Base-by-base conservation (phyloP, 2,888 invertebrate genomes). In the Ochlodes sylvanus region DNA sequence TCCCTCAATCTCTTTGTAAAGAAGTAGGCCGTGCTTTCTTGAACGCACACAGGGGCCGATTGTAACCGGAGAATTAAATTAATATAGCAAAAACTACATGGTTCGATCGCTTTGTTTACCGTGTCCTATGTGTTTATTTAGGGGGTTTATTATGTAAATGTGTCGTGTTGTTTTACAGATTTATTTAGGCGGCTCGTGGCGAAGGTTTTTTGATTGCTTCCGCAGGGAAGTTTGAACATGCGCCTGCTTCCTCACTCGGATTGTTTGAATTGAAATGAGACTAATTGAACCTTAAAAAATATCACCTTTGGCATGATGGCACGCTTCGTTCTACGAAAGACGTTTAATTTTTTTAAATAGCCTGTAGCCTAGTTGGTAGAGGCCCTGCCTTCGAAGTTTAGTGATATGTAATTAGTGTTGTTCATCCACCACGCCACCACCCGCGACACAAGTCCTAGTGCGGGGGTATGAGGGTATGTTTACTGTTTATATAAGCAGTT, bases 81-180 rank as follows among this genome's bases (percentile, higher is more conserved):
- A 92, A 91, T 91, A 90, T 84, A 83, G 83, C 82, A 89, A 81
- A 87, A 90, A 88, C 82, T 81, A 82, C 82, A 86, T 85, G 89
- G 87, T 90, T 88, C 84, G 84, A 78, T 81, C 77, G 80, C 79
- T 82, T 80, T 89, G 90, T 90, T 89, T 89, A 86, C 84, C 72
- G 69, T 81, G 85, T 80, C 83, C 79, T 84, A 85, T 85, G 82
- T 84, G 89, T 90, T 92, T 90, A 86, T 83, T 85, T 77, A 86
- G 84, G 81, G 90, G 90, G 88, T 81, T 85, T 86, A 87, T 89
- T 91, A 92, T 92, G 92, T 92, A 92, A 92, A 91, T 92, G 86
- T 84, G 79, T 79, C 84, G 82, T 82, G 82, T 76, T 84, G 88
- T 91, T 90, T 87, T 83, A 82, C 79, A 79, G 82, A 85, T 88